A percentile compares a stretch with the other conserved stretches of the same genome.
Conservation (phyloP, 2,113 vertebrate species). For the Morone chrysops region DNA sequence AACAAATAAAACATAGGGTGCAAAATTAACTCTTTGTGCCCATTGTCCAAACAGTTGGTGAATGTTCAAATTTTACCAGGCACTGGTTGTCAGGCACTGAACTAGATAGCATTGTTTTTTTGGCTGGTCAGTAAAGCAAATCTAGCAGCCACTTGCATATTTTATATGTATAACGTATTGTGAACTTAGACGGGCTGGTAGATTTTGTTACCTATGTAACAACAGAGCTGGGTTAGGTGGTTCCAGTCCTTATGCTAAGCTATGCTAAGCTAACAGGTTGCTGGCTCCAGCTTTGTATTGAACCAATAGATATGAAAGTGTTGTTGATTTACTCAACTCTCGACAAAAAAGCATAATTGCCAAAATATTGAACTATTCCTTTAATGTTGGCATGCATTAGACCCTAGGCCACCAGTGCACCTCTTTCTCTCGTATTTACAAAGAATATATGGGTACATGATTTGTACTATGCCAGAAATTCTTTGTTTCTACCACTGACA, state of each 20-base stretch:
- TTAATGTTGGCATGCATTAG: not conserved
- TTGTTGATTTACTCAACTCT: not conserved
- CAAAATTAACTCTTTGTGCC: too few relatives aligned
- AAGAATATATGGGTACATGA: not conserved
- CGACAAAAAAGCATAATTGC: not conserved
- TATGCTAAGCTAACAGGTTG: not conserved
- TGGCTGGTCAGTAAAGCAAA: too few relatives aligned
- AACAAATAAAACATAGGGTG: not conserved
- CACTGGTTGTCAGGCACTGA: too few relatives aligned
- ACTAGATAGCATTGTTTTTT: too few relatives aligned
- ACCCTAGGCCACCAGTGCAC: not conserved
- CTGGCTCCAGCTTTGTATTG: not conserved
- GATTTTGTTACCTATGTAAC: not conserved
- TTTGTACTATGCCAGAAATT: not conserved
- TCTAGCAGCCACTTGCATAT: too few relatives aligned
- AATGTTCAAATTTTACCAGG: too few relatives aligned
- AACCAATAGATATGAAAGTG: not conserved
- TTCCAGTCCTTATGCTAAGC: not conserved
- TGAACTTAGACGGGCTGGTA: not conserved
- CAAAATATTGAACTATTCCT: not conserved
- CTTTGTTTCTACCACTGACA: conserved; percentile 5
- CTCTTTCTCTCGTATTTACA: not conserved
- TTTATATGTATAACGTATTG: too few relatives aligned
- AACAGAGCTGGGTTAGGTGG: not conserved
- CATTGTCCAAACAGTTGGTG: too few relatives aligned